These are phyloP conservation scores for Drosophila mercatorum DNA, from an alignment of 2,888 invertebrate species.

Conservation along the genomic window DNA sequence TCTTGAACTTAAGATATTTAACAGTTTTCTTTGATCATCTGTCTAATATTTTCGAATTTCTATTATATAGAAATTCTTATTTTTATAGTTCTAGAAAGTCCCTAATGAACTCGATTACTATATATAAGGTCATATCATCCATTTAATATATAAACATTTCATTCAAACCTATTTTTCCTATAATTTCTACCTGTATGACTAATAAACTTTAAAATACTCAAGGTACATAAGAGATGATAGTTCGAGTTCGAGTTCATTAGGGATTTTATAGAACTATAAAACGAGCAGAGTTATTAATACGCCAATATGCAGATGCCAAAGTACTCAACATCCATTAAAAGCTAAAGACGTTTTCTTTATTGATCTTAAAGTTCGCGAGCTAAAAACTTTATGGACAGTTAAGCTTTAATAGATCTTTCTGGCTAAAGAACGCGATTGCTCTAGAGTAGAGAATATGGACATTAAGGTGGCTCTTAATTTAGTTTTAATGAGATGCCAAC, in stretches of 20 bases:
- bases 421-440: neutral
- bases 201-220: neutral
- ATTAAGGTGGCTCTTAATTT: conserved; percentile 49
- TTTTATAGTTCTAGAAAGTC: too few species aligned
- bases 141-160: neutral
- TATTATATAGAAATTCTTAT: too few species aligned
- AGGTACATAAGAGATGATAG: neutral
- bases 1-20: neutral
- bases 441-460: neutral
- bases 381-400: conserved; percentile 50
- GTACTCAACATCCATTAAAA: neutral
- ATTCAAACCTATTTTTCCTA: neutral
- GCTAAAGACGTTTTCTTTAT: neutral
- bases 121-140: too few species aligned
- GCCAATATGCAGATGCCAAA: neutral
- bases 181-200: neutral
- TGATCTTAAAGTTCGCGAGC: conserved; percentile 4
- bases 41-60: too few species aligned
- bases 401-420: conserved; percentile 14
- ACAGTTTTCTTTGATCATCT: neutral
- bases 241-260: conserved; percentile 10
- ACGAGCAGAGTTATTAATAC: conserved; percentile 1
- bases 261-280: conserved; percentile 10
- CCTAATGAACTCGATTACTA: too few species aligned
- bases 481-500: conserved; percentile 73